These are phyloP conservation scores for Parus major DNA, from an alignment of 2,113 vertebrate species.

Conservation along the genomic window DNA sequence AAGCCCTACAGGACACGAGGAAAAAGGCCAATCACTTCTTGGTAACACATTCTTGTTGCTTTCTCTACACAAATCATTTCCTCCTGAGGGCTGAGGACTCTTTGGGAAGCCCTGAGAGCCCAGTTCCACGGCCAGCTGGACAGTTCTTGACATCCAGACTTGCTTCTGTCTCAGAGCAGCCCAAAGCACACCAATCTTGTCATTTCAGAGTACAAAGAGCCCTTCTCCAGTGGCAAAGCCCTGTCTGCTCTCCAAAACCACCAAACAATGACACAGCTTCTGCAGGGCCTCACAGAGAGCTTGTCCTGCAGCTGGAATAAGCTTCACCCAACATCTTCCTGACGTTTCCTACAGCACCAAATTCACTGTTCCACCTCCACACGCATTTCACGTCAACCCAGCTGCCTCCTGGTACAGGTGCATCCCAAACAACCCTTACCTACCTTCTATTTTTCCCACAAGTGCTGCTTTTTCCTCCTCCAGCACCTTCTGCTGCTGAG, in stretches of 20 bases:
- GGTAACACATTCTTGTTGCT: fast-evolving
- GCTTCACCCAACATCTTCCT: not conserved
- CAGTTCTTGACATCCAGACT: not conserved
- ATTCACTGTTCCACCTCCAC: not conserved
- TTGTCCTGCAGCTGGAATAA: not conserved
- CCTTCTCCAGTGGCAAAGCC: not conserved
- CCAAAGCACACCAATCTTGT: fast-evolving
- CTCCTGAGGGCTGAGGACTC: not conserved
- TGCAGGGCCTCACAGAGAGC: not conserved
- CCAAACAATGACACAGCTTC: not conserved
- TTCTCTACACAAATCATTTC: not conserved
- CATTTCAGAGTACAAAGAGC: not conserved
- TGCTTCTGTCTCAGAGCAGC: not conserved
- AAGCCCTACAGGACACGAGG: not conserved
- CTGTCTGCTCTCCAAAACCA: not conserved
- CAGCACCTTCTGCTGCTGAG: conserved; percentile 15
- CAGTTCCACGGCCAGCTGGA: not conserved
- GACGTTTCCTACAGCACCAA: fast-evolving
- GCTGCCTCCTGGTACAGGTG: not conserved
- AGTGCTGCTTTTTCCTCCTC: conserved; percentile 58
- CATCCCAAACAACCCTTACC: not conserved
- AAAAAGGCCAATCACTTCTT: too few species aligned
- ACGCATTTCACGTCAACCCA: fast-evolving
- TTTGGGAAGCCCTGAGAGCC: too few species aligned
- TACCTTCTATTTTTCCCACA: conserved; percentile 63